Evolutionary conservation across 2,113 vertebrate species (phyloP).

Genomic region (Arizona elegans): DNA sequence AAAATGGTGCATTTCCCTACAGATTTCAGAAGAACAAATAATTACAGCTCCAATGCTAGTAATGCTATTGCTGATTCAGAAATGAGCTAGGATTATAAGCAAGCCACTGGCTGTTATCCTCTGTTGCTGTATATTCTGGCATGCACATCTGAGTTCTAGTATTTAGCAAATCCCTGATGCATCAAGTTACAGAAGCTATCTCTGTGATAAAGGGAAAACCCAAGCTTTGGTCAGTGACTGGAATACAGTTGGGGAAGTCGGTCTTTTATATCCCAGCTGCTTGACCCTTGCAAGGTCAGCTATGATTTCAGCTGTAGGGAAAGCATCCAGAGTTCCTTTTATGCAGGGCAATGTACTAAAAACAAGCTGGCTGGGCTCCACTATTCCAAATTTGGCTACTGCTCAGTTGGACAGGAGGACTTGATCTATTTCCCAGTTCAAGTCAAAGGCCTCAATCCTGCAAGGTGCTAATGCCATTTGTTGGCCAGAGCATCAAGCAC

Average conservation of each 20-base stretch:
- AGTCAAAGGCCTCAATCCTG: not conserved
- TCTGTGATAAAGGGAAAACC: constrained; percentile 11
- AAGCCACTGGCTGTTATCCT: not conserved
- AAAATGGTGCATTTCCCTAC: not conserved
- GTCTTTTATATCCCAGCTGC: not conserved
- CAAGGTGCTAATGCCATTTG: not conserved
- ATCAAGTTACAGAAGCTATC: not conserved
- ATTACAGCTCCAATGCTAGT: constrained; percentile 1
- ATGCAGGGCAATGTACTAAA: constrained; percentile 8
- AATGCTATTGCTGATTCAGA: not conserved
- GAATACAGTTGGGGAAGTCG: not conserved
- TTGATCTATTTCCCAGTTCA: accelerated
- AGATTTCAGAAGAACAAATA: constrained; percentile 22
- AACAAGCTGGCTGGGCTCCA: not conserved
- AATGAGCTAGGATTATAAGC: not conserved
- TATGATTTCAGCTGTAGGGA: not conserved
- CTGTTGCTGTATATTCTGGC: not conserved
- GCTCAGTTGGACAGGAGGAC: not conserved
- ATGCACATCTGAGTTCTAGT: not conserved
- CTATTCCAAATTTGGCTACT: not conserved
- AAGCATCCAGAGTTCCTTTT: not conserved
- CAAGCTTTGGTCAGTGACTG: not conserved
- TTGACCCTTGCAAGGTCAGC: not conserved
- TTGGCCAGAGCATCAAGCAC: not conserved
- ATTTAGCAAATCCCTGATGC: not conserved